These are phyloP conservation scores for Phyllostomus hastatus DNA, from an alignment of 2,113 vertebrate species.

Conservation along the genomic window DNA sequence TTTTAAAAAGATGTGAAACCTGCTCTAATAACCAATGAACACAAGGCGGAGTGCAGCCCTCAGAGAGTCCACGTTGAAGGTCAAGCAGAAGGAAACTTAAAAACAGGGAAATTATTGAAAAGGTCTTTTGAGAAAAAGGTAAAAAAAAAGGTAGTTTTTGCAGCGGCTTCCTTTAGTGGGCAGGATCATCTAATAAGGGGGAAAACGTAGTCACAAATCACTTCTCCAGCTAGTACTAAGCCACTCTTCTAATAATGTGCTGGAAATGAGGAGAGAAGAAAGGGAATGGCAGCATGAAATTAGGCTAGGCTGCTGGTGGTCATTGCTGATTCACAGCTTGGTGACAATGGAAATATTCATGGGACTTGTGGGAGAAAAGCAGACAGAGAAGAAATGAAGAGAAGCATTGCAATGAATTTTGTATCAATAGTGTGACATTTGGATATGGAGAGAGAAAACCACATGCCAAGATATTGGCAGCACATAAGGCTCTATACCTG, in stretches of 20 bases:
- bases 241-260: neutral
- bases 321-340: neutral
- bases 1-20: constrained; percentile 48
- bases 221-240: neutral
- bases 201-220: neutral
- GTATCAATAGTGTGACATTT: neutral
- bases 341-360: constrained; percentile 25
- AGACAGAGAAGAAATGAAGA: constrained; percentile 45
- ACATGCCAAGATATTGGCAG: neutral
- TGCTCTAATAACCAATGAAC: constrained; percentile 35
- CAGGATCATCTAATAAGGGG: neutral
- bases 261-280: neutral
- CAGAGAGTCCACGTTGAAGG: constrained; percentile 17
- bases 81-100: constrained; percentile 47
- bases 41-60: constrained; percentile 9
- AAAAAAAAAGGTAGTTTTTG: neutral
- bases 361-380: neutral
- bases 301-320: neutral
- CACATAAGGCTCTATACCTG: neutral
- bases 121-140: neutral
- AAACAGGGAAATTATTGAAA: neutral
- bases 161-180: neutral
- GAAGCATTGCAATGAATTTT: constrained; percentile 10
- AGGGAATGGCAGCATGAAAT: neutral
- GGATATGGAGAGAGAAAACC: constrained; percentile 26